Conservation (phyloP, 92 coral and sea anemone genomes). For the Palythoa grandiflora region DNA sequence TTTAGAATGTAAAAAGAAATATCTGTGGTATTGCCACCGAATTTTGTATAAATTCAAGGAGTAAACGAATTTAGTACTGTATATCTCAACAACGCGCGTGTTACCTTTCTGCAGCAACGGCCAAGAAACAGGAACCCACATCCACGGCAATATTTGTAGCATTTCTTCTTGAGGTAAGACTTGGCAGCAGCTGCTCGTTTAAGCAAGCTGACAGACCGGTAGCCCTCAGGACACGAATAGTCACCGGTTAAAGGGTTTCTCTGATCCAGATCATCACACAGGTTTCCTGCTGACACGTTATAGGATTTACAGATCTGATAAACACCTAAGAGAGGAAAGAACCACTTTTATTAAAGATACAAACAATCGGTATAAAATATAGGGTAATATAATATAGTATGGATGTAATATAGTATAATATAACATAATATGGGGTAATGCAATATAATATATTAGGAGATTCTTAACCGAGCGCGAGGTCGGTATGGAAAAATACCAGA, state of each 20-base stretch:
- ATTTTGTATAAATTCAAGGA: neutral
- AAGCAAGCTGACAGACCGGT: slow-evolving; percentile 56
- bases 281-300: slow-evolving; percentile 58
- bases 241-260: slow-evolving; percentile 75
- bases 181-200: slow-evolving; percentile 53
- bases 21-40: neutral
- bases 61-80: neutral
- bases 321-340: slow-evolving; percentile 18
- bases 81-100: no score
- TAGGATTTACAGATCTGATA: slow-evolving; percentile 68
- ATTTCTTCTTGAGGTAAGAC: slow-evolving; percentile 74
- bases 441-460: no score
- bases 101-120: slow-evolving; percentile 60
- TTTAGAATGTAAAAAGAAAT: no score
- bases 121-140: slow-evolving; percentile 75
- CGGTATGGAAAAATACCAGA: no score
- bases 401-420: no score
- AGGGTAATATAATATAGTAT: no score
- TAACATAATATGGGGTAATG: no score
- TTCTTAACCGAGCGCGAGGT: no score
- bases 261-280: slow-evolving; percentile 69
- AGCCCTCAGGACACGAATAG: slow-evolving; percentile 69
- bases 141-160: slow-evolving; percentile 54
- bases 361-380: neutral
- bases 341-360: neutral